These are phyloP conservation scores for Noctua pronuba DNA, from an alignment of 2,888 invertebrate species.

Conservation along the genomic window DNA sequence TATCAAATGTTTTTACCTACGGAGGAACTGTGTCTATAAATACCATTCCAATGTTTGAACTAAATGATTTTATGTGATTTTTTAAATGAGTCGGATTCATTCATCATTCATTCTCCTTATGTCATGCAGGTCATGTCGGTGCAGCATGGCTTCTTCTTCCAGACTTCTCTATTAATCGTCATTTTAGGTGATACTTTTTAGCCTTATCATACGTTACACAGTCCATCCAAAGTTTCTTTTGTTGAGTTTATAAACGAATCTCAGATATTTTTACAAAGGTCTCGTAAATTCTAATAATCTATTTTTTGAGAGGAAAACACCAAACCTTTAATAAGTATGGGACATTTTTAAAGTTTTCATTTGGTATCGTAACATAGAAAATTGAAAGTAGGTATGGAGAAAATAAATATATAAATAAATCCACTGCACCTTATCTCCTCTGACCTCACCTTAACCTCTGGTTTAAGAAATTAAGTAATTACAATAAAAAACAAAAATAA, in stretches of 20 bases:
- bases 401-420: too few species aligned
- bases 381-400: too few species aligned
- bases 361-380: too few species aligned
- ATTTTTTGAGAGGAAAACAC: not conserved
- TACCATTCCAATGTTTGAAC: not conserved
- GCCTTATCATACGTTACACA: not conserved
- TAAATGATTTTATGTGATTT: not conserved
- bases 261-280: not conserved
- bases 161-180: not conserved
- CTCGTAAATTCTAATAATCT: not conserved
- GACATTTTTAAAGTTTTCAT: not conserved
- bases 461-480: conserved; percentile 25
- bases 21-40: not conserved
- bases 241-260: not conserved
- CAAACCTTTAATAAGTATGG: not conserved
- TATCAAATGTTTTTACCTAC: conserved; percentile 50
- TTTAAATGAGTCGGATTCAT: not conserved
- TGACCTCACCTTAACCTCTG: too few species aligned
- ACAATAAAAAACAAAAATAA: conserved; percentile 21
- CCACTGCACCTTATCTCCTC: not conserved
- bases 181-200: not conserved
- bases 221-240: not conserved
- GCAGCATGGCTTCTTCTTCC: not conserved
- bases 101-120: too few species aligned
- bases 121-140: too few species aligned